Conservation (phyloP, 2,888 invertebrate genomes). For the Quadroppia sp. region DNA sequence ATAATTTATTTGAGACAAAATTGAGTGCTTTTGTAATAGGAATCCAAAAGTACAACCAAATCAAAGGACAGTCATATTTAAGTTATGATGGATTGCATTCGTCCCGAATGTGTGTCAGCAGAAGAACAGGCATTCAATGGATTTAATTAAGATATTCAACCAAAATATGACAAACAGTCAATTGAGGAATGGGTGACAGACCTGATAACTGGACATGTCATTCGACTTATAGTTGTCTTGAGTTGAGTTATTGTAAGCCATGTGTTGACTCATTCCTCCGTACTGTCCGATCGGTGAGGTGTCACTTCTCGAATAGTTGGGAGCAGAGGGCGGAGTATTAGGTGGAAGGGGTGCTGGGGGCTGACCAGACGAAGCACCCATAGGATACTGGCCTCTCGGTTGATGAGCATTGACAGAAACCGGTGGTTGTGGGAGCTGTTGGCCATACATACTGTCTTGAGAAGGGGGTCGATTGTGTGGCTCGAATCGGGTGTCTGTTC, state of each 20-base stretch:
- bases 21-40: not conserved
- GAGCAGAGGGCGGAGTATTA: constrained; percentile 14
- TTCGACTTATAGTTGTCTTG: not conserved
- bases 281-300: constrained; percentile 26
- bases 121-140: not conserved
- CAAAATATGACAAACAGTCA: not conserved
- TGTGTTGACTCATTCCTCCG: constrained; percentile 32
- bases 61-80: not conserved
- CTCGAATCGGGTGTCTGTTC: not conserved
- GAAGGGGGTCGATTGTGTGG: constrained; percentile 27
- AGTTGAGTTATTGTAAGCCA: constrained; percentile 10
- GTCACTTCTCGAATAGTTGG: constrained; percentile 19
- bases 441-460: constrained; percentile 22
- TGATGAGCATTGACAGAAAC: not conserved
- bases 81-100: not conserved
- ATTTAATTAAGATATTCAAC: not conserved
- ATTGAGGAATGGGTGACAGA: not conserved
- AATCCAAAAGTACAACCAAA: not conserved
- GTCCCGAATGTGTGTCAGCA: not conserved
- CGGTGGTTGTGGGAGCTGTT: constrained; percentile 28
- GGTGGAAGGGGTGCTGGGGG: not conserved
- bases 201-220: constrained; percentile 22
- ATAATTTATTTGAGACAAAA: not conserved
- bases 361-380: not conserved
- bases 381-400: constrained; percentile 3